These are phyloP conservation scores for Globia sparganii DNA, from an alignment of 2,888 invertebrate genomes.

Conservation along the genomic window DNA sequence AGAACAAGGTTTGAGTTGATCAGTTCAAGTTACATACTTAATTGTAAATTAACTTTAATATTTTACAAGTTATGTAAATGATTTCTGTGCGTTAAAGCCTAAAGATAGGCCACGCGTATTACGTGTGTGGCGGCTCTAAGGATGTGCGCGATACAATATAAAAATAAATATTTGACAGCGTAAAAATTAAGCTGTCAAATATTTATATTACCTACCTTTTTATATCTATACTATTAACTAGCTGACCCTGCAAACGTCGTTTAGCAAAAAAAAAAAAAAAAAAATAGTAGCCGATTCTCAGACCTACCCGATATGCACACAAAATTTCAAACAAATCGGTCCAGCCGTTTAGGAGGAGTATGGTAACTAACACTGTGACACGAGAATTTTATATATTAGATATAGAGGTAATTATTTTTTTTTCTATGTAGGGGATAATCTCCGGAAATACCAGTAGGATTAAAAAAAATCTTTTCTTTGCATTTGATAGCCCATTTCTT, in stretches of 20 bases:
- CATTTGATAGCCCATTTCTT: background rate
- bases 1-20: conserved; percentile 57
- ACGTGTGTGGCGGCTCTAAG: background rate
- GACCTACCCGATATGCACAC: too few species aligned
- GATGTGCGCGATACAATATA: background rate
- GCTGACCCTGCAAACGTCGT: too few species aligned
- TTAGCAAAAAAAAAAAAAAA: too few species aligned
- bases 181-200: background rate
- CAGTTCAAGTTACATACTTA: conserved; percentile 34
- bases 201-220: background rate
- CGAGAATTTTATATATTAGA: too few species aligned
- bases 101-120: background rate
- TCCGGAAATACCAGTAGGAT: background rate
- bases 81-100: background rate
- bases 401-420: too few species aligned
- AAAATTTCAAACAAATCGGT: too few species aligned
- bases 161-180: too few species aligned
- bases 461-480: too few species aligned
- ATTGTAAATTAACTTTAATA: conserved; percentile 1
- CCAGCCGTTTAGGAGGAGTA: too few species aligned
- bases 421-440: background rate
- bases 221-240: background rate
- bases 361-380: too few species aligned
- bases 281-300: too few species aligned
- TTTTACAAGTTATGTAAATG: background rate